Percentiles rank a stretch among this genome's conserved stretches.
Conservation (phyloP, 1,140 invertebrate genomes). For the Leucophenga varia region DNA sequence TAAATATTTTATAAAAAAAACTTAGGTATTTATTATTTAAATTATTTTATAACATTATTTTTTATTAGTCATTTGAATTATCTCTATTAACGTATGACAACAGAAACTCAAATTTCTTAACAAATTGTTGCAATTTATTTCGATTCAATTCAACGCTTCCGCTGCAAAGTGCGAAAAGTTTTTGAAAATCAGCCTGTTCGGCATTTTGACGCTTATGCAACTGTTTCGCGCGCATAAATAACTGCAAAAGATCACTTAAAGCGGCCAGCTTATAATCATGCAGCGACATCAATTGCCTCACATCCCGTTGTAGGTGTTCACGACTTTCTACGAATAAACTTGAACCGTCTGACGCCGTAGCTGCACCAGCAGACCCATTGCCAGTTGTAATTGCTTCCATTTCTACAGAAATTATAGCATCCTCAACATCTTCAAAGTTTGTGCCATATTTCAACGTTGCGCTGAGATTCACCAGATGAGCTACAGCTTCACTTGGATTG, state of each 20-base stretch:
- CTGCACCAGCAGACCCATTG: slow-evolving; percentile 26
- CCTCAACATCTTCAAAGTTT: slow-evolving; percentile 63
- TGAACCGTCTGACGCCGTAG: slow-evolving; percentile 8
- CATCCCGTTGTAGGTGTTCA: slow-evolving; percentile 35
- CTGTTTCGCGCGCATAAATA: slow-evolving; percentile 59
- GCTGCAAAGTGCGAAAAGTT: slow-evolving; percentile 51
- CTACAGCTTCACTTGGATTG: slow-evolving; percentile 61
- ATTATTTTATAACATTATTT: too few species aligned
- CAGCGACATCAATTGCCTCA: slow-evolving; percentile 33
- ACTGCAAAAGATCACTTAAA: slow-evolving; percentile 63
- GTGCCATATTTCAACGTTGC: slow-evolving; percentile 63
- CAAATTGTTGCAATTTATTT: slow-evolving; percentile 59
- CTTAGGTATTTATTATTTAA: too few species aligned
- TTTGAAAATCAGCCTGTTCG: slow-evolving; percentile 58
- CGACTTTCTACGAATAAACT: slow-evolving; percentile 32
- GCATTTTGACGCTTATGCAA: slow-evolving; percentile 36
- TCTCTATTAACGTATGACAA: slow-evolving; percentile 63
- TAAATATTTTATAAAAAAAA: too few species aligned
- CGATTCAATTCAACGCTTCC: slow-evolving; percentile 60
- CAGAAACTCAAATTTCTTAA: slow-evolving; percentile 72
- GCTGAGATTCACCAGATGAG: slow-evolving; percentile 63
- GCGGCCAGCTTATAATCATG: slow-evolving; percentile 52
- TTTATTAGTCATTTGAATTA: too few species aligned
- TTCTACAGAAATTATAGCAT: slow-evolving; percentile 65
- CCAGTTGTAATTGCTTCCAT: slow-evolving; percentile 50